phyloP scores from a whole-genome alignment of 2,797 vertebrate genomes.

The Pipistrellus kuhlii region DNA sequence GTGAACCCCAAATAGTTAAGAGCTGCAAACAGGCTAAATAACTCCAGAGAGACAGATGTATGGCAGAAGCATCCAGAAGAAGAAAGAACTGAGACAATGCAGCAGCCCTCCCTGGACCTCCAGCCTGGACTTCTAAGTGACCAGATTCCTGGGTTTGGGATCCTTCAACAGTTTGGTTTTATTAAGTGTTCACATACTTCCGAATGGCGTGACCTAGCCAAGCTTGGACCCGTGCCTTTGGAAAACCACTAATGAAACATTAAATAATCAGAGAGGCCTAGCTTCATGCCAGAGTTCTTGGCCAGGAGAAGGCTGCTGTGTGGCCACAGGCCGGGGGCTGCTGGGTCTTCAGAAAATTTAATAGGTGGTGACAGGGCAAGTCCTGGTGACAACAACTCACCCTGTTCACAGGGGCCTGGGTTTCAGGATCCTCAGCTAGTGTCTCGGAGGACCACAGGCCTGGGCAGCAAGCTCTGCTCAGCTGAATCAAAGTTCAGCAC shows the following conservation, averaged over 20 bases:
- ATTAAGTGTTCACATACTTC: conserved; percentile 74
- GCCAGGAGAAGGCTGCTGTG: conserved; percentile 59
- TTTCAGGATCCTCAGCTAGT: background rate
- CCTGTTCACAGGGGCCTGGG: conserved; percentile 20
- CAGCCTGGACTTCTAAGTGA: conserved; percentile 34
- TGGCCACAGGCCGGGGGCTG: conserved; percentile 30
- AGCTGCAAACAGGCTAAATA: background rate
- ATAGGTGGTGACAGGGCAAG: conserved; percentile 76
- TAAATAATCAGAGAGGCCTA: conserved; percentile 57
- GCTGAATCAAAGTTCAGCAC: conserved; percentile 48
- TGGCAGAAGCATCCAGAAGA: background rate
- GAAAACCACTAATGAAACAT: conserved; percentile 75
- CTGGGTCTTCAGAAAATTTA: conserved; percentile 73
- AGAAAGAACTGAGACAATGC: background rate
- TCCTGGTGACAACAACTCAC: conserved; percentile 48
- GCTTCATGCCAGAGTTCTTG: conserved; percentile 63
- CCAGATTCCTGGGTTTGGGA: conserved; percentile 64
- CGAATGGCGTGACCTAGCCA: conserved; percentile 27
- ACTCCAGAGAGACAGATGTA: background rate
- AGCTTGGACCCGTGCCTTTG: conserved; percentile 67
- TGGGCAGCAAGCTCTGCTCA: background rate
- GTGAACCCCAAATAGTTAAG: background rate
- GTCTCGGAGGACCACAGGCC: background rate
- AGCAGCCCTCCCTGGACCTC: background rate
- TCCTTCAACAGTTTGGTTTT: conserved; percentile 72